A percentile compares a stretch with the other conserved stretches of the same genome.
phyloP scores from a whole-genome alignment of 2,888 invertebrate genomes.

The Pollenia amentaria region DNA sequence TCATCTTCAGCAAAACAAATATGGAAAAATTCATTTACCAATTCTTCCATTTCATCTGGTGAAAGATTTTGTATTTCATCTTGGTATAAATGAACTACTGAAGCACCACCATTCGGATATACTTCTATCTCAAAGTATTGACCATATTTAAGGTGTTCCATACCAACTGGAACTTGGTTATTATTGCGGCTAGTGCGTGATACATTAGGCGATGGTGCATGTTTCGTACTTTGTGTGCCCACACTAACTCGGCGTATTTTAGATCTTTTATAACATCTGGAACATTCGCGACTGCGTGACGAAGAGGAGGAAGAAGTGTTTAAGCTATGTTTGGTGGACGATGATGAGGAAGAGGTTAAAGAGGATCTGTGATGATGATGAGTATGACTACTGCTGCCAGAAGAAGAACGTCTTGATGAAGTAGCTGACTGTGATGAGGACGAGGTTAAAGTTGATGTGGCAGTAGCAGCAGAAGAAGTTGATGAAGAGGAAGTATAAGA shows the following conservation, averaged over 20 bases:
- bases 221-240: constrained; percentile 88
- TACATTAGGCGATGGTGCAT: constrained; percentile 76
- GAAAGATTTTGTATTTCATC: constrained; percentile 92
- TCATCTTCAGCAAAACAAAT: constrained; percentile 94
- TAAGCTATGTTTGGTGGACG: constrained; percentile 71
- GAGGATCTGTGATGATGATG: constrained; percentile 75
- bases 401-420: constrained; percentile 69
- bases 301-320: constrained; percentile 76
- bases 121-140: constrained; percentile 94
- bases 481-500: neutral
- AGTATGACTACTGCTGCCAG: constrained; percentile 73
- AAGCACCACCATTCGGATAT: constrained; percentile 97
- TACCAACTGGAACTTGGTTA: constrained; percentile 74
- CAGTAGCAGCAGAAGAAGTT: neutral
- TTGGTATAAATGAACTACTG: constrained; percentile 95
- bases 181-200: constrained; percentile 74
- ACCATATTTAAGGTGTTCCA: constrained; percentile 87
- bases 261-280: constrained; percentile 89
- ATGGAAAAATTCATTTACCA: constrained; percentile 95
- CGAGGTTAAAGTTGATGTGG: constrained; percentile 43
- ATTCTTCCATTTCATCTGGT: constrained; percentile 89
- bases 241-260: constrained; percentile 89
- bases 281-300: constrained; percentile 85
- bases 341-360: constrained; percentile 54
- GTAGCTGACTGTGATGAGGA: constrained; percentile 70